phyloP scores from a whole-genome alignment of 2,797 vertebrate genomes.

The Ctenopoma multispine region DNA sequence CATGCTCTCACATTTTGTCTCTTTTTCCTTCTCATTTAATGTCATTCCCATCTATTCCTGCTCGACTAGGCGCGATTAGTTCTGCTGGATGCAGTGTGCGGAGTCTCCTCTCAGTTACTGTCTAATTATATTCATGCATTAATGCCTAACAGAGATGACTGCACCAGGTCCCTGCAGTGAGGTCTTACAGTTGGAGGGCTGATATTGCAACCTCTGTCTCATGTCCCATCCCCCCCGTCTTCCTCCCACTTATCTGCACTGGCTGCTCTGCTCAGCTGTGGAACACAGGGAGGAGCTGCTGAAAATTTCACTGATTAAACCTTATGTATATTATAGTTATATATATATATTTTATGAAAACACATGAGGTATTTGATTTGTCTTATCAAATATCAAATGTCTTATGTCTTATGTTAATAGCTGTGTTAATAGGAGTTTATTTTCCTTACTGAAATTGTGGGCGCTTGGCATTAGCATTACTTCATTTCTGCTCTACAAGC shows the following conservation, averaged over 20 bases:
- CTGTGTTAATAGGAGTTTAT: no score
- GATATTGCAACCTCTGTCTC: not conserved
- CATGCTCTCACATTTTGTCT: not conserved
- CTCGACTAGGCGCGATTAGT: not conserved
- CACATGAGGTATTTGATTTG: no score
- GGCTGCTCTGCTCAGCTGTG: no score
- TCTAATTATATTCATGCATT: constrained; percentile 58
- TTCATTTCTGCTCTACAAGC: not conserved
- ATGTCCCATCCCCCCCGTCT: no score
- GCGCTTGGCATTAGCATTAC: not conserved
- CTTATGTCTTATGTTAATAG: no score
- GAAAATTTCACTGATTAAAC: no score
- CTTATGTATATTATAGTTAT: no score
- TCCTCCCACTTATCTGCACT: no score
- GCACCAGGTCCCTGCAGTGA: constrained; percentile 2
- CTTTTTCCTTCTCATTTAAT: not conserved
- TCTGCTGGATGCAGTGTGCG: not conserved
- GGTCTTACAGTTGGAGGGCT: not conserved
- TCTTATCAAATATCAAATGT: no score
- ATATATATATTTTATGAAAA: no score
- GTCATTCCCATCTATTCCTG: not conserved
- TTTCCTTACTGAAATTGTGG: no score
- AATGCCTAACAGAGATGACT: constrained; percentile 28
- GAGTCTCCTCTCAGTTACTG: not conserved
- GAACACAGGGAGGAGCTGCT: no score